Conservation (phyloP, 2,888 invertebrate genomes). For the Sclerodermus sp. region DNA sequence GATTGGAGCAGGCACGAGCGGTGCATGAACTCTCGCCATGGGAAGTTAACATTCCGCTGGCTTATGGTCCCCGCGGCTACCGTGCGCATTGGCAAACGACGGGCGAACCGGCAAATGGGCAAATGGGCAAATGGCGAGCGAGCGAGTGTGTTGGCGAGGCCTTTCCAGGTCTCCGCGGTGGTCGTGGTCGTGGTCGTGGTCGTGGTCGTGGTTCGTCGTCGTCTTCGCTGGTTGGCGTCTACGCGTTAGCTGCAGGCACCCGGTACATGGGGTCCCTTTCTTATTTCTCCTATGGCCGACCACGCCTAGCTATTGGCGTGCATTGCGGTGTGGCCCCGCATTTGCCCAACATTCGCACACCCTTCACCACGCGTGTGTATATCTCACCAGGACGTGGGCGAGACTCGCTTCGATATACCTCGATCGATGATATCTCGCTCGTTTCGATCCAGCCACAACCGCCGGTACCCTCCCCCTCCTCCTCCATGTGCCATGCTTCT, state of each 20-base stretch:
- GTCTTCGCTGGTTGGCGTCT: slow-evolving; percentile 6
- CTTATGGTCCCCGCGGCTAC: slow-evolving; percentile 24
- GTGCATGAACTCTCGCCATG: slow-evolving; percentile 34
- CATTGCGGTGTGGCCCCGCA: slow-evolving; percentile 3
- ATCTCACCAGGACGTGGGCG: slow-evolving; percentile 17
- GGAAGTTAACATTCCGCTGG: slow-evolving; percentile 51
- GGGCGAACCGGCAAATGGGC: too few relatives aligned
- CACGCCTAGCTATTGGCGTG: slow-evolving; percentile 43
- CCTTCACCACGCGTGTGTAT: slow-evolving; percentile 36
- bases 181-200: too few relatives aligned
- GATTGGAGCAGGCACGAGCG: background rate
- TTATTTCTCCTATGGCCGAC: slow-evolving; percentile 44
- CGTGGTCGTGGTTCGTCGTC: too few relatives aligned
- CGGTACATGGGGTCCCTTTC: slow-evolving; percentile 42
- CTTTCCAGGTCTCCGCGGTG: slow-evolving; percentile 27
- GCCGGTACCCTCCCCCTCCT: too few relatives aligned
- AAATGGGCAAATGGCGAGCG: too few relatives aligned
- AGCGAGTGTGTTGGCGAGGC: slow-evolving; percentile 16
- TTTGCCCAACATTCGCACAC: slow-evolving; percentile 38
- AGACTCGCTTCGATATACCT: slow-evolving; percentile 20
- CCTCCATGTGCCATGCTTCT: too few relatives aligned
- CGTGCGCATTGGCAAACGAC: too few relatives aligned
- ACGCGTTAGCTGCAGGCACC: too few relatives aligned
- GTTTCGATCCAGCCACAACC: too few relatives aligned
- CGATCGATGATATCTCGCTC: slow-evolving; percentile 16